phyloP scores from a whole-genome alignment of 2,797 vertebrate species.

The Podarcis lilfordi region DNA sequence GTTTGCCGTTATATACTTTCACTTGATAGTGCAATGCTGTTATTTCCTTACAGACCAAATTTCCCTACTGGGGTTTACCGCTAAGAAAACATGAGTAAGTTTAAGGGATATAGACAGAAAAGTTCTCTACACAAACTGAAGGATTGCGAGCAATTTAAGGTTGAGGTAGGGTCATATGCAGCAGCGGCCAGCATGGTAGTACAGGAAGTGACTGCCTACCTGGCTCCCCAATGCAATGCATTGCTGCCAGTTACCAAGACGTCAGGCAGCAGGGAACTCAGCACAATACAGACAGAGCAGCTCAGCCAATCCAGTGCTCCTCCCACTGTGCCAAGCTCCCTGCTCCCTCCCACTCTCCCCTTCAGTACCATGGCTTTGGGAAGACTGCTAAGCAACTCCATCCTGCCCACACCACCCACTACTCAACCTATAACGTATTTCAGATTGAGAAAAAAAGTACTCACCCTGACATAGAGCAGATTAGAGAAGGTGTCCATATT shows the following conservation, averaged over 20 bases:
- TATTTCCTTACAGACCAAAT: background rate
- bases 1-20: background rate
- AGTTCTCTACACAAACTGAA: background rate
- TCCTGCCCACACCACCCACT: too few species aligned
- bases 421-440: background rate
- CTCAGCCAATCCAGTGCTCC: too few species aligned
- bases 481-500: slow-evolving; percentile 99
- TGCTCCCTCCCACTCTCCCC: too few species aligned
- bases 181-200: too few species aligned
- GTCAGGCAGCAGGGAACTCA: too few species aligned
- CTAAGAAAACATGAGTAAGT: background rate
- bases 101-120: background rate
- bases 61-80: background rate
- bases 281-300: too few species aligned
- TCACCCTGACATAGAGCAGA: slow-evolving; percentile 95
- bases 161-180: slow-evolving; percentile 17
- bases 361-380: too few species aligned
- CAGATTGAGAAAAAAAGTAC: slow-evolving; percentile 49
- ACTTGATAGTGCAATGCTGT: background rate
- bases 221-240: too few species aligned
- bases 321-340: too few species aligned
- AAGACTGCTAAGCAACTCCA: too few species aligned
- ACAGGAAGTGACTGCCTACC: too few species aligned
- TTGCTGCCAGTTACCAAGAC: too few species aligned
- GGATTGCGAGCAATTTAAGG: background rate